Percentiles rank a stretch among this genome's conserved stretches.
Evolutionary conservation across 2,113 vertebrate genomes (phyloP).

Genomic region (Indicator indicator): DNA sequence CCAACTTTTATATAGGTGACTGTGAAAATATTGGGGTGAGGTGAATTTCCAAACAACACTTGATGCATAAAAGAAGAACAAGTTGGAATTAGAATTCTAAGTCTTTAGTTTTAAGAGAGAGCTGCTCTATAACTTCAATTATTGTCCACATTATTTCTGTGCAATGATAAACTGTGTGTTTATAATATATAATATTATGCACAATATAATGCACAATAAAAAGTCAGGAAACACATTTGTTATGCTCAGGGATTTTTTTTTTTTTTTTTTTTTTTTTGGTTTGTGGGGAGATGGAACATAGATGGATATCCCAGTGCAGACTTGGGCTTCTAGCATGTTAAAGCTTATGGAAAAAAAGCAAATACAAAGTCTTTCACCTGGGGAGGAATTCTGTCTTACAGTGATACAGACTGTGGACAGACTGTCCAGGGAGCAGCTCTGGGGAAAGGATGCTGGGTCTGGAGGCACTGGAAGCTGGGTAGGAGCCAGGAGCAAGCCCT

Average conservation of each 20-base stretch:
- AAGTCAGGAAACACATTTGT: background rate
- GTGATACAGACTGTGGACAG: fast-evolving
- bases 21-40: background rate
- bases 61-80: background rate
- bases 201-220: background rate
- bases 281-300: background rate
- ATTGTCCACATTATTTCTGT: background rate
- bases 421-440: background rate
- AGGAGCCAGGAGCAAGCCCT: background rate
- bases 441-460: background rate
- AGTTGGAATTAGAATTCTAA: background rate
- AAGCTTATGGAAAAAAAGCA: background rate
- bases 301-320: background rate
- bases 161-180: background rate
- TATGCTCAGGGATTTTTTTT: background rate
- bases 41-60: background rate
- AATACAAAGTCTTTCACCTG: background rate
- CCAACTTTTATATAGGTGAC: background rate
- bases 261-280: background rate
- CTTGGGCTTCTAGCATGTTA: background rate
- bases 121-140: background rate
- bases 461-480: background rate
- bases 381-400: background rate
- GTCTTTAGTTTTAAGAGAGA: background rate
- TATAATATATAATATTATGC: too few relatives aligned